Conservation (phyloP, 2,113 vertebrate genomes). For the Podilymbus podiceps region DNA sequence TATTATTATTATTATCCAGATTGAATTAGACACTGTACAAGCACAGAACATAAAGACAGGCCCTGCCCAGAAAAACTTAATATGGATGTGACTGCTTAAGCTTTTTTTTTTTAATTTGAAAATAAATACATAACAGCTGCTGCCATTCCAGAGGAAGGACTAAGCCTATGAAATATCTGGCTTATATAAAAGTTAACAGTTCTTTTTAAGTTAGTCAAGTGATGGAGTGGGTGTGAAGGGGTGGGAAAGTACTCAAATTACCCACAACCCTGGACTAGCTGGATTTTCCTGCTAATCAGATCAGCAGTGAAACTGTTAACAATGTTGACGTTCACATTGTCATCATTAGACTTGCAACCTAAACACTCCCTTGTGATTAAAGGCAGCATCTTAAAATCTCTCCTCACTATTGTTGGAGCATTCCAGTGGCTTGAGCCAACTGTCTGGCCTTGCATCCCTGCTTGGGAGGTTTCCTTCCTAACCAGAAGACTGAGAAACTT, state of each 20-base stretch:
- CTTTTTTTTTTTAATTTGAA: conserved; percentile 23
- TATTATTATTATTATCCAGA: conserved; percentile 40
- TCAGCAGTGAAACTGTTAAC: conserved; percentile 60
- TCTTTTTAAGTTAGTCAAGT: conserved; percentile 58
- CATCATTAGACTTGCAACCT: conserved; percentile 33
- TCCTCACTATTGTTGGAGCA: conserved; percentile 6
- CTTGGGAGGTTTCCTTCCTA: conserved; percentile 18
- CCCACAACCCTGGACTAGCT: neutral
- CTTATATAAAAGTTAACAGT: conserved; percentile 26
- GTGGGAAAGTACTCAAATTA: conserved; percentile 42
- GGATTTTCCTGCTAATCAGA: conserved; percentile 31
- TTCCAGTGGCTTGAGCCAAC: neutral
- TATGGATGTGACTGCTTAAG: conserved; percentile 38
- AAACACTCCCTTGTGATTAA: conserved; percentile 50
- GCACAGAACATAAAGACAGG: conserved; percentile 7
- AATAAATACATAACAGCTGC: conserved; percentile 53
- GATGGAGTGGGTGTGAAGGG: conserved; percentile 47
- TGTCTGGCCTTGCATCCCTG: neutral
- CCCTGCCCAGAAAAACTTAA: conserved; percentile 23
- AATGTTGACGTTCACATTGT: conserved; percentile 22
- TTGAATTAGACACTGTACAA: conserved; percentile 15
- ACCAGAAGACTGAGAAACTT: neutral
- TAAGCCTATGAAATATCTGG: conserved; percentile 43
- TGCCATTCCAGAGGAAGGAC: neutral
- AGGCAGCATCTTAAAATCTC: conserved; percentile 33